Percentiles rank a stretch among this genome's conserved stretches.
These are phyloP conservation scores for Akabosia matsudoensis DNA, from an alignment of 1,140 invertebrate species.

Conservation along the genomic window DNA sequence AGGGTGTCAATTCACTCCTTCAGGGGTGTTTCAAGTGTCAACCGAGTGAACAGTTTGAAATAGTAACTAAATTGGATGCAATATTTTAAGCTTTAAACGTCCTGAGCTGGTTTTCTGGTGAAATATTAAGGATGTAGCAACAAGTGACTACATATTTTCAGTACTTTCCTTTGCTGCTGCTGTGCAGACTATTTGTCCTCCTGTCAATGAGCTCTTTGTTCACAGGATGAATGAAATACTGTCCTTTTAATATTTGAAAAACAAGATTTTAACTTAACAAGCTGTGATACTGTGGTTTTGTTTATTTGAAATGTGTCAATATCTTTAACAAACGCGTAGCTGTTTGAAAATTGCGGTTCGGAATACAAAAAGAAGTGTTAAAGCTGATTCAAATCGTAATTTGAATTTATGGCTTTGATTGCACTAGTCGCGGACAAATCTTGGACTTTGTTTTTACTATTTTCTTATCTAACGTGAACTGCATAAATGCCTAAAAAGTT, in stretches of 20 bases:
- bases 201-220: not conserved
- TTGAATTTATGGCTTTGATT: not conserved
- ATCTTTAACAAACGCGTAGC: too few species aligned
- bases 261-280: not conserved
- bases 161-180: not conserved
- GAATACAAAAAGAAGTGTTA: too few species aligned
- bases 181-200: not conserved
- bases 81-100: not conserved
- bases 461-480: too few species aligned
- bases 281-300: too few species aligned
- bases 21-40: not conserved
- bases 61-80: not conserved
- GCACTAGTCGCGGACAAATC: too few species aligned
- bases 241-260: not conserved
- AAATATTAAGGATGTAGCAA: not conserved
- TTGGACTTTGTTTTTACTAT: too few species aligned
- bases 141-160: too few species aligned
- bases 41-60: not conserved
- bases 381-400: not conserved
- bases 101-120: not conserved
- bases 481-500: too few species aligned
- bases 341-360: too few species aligned
- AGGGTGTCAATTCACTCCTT: not conserved
- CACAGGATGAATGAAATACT: not conserved
- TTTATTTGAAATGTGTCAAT: too few species aligned